These are phyloP conservation scores for Seira sanloemensis DNA, from an alignment of 2,888 invertebrate genomes.

Conservation along the genomic window DNA sequence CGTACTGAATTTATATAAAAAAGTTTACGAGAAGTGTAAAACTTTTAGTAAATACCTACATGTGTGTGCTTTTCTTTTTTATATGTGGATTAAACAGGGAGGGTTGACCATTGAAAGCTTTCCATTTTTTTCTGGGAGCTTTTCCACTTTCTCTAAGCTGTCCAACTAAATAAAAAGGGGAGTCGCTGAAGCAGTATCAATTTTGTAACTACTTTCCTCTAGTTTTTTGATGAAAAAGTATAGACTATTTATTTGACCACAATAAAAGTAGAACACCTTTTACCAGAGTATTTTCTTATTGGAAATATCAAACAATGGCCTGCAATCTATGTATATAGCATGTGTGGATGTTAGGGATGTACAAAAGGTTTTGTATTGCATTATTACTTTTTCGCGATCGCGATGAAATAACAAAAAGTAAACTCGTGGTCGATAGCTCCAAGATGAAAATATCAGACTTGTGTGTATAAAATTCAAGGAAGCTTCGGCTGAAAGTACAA, in stretches of 20 bases:
- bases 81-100: slow-evolving; percentile 18
- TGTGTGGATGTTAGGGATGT: not conserved
- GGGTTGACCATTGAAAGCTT: slow-evolving; percentile 39
- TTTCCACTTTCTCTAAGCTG: slow-evolving; percentile 17
- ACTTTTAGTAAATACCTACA: not conserved
- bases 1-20: not conserved
- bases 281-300: slow-evolving; percentile 12
- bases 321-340: not conserved
- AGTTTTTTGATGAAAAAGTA: not conserved
- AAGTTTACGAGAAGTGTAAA: not conserved
- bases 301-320: not conserved
- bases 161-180: slow-evolving; percentile 39
- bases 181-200: slow-evolving; percentile 29
- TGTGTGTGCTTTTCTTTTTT: not conserved
- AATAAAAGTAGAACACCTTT: slow-evolving; percentile 23
- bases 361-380: not conserved
- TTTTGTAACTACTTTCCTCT: slow-evolving; percentile 39
- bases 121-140: not conserved
- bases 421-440: not conserved
- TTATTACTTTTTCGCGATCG: no score
- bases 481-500: not conserved
- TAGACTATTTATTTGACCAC: slow-evolving; percentile 18
- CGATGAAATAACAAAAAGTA: no score
- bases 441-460: not conserved
- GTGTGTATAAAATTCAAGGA: not conserved